Conservation (phyloP, 1,140 invertebrate genomes). For the Tetramorium simillimum region DNA sequence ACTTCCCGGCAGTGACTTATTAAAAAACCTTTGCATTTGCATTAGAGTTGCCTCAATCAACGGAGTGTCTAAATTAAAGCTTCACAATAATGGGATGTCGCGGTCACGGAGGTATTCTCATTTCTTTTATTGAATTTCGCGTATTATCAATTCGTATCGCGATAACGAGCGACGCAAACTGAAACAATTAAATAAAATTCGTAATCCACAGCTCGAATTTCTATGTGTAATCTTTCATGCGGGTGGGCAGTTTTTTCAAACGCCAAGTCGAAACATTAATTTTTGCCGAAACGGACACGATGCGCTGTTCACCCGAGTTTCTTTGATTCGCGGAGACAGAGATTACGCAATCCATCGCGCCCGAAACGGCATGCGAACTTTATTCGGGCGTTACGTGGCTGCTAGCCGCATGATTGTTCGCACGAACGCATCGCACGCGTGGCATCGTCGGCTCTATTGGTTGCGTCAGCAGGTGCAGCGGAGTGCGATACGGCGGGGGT, state of each 20-base stretch:
- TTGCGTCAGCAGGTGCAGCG: conserved; percentile 56
- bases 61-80: neutral
- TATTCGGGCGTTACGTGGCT: neutral
- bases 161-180: neutral
- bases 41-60: conserved; percentile 16
- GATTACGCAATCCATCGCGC: neutral
- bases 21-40: conserved; percentile 16
- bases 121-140: neutral
- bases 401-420: conserved; percentile 5
- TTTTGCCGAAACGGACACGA: neutral
- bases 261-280: neutral
- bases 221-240: too few relatives aligned
- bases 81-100: neutral
- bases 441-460: conserved; percentile 38
- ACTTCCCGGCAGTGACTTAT: neutral
- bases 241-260: neutral
- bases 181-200: too few relatives aligned
- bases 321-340: neutral
- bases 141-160: neutral
- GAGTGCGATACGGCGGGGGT: conserved; percentile 12
- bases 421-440: conserved; percentile 8
- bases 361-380: conserved; percentile 5
- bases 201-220: too few relatives aligned
- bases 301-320: neutral
- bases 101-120: neutral